Evolutionary conservation across 64 coral and sea anemone genomes (phyloP).

Genomic region (Stichodactyla mertensii): DNA sequence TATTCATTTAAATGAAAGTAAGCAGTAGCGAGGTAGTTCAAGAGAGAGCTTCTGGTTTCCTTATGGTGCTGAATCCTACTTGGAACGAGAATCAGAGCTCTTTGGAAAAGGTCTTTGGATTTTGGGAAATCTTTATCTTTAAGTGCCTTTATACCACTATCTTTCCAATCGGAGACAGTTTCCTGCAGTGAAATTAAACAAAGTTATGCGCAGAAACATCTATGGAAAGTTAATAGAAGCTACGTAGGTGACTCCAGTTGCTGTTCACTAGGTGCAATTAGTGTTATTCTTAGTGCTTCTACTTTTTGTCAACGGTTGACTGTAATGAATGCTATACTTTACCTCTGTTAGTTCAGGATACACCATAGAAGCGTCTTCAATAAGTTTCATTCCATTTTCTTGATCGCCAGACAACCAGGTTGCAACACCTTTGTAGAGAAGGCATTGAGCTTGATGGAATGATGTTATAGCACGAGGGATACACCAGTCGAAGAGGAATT

Average conservation of each 20-base stretch:
- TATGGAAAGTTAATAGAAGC: too few species aligned
- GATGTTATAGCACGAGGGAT: not conserved
- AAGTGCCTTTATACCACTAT: not conserved
- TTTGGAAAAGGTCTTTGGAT: not conserved
- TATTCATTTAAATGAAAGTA: not conserved
- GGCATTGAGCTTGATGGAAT: not conserved
- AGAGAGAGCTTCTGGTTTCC: not conserved
- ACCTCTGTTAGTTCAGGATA: not conserved
- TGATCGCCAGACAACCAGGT: not conserved
- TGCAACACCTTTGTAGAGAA: not conserved
- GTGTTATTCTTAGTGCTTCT: too few species aligned
- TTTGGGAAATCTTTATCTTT: not conserved
- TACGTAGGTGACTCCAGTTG: too few species aligned
- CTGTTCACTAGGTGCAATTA: too few species aligned
- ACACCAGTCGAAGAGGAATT: not conserved
- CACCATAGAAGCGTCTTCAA: not conserved
- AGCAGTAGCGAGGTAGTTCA: not conserved
- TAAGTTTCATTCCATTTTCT: not conserved
- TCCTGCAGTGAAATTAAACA: not conserved
- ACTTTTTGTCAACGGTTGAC: too few species aligned
- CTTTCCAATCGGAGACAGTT: not conserved
- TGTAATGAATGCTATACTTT: not conserved
- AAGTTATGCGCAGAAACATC: not conserved
- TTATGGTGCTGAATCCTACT: not conserved
- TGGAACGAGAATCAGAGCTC: not conserved